Evolutionary conservation across 1,140 invertebrate genomes (phyloP).

Genomic region (Philaenus spumarius): DNA sequence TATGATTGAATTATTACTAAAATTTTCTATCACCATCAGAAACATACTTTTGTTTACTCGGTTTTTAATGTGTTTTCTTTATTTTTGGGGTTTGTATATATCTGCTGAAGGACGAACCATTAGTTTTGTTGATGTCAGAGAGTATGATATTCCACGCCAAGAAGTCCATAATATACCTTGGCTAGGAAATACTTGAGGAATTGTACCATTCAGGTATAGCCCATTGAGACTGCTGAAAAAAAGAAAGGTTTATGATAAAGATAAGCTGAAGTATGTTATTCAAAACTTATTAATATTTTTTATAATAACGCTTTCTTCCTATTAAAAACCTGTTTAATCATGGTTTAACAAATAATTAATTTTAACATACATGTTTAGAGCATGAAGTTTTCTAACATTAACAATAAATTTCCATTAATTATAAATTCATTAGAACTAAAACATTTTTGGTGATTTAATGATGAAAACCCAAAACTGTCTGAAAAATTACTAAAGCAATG

Average conservation of each 20-base stretch:
- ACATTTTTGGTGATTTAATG: too few relatives aligned
- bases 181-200: conserved; percentile 44
- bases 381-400: too few relatives aligned
- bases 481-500: too few relatives aligned
- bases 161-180: conserved; percentile 55
- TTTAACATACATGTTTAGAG: neutral
- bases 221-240: conserved; percentile 48
- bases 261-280: neutral
- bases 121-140: conserved; percentile 47
- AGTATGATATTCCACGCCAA: conserved; percentile 48
- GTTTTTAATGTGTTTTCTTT: too few relatives aligned
- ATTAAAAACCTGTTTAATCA: too few relatives aligned
- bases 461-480: too few relatives aligned
- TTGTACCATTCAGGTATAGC: conserved; percentile 47
- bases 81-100: conserved; percentile 15
- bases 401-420: too few relatives aligned
- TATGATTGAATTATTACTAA: too few relatives aligned
- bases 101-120: conserved; percentile 46
- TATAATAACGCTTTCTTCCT: neutral
- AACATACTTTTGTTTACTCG: too few relatives aligned
- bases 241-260: conserved; percentile 4
- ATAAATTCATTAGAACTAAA: too few relatives aligned
- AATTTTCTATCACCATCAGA: too few relatives aligned
- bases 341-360: too few relatives aligned
- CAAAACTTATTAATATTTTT: neutral